Evolutionary conservation across 2,888 invertebrate genomes (phyloP), one percentile per base, ranked within the genome.

Genomic region (Nymphalis urticae): DNA sequence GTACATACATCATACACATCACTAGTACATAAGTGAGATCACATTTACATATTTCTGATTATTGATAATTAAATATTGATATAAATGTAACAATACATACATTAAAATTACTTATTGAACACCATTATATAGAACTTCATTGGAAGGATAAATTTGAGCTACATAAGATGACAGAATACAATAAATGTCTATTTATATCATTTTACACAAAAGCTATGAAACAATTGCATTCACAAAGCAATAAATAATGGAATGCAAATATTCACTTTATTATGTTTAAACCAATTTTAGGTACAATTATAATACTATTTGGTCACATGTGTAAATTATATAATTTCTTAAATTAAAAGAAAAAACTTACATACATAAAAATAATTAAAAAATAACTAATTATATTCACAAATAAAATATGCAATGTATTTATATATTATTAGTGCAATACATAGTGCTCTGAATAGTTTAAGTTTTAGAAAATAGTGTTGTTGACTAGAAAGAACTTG

Each of bases 271-370:
- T 62, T 54, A 21, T 54, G 58, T 58, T 42, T 42, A 36, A 53
- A 24, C 36, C 16, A 63, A 51, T 62, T 48, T 62, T n/a, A 36
- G 54, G 47, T 54, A 64, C 24, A 56, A n/a, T 64, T 17, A 54
- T 63, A 63, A 54, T 63, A 54, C 54, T 64, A 24, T 54, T 64
- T 64, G 53, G 53, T 54, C 47, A 64, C 24, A 48, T 48, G 17
- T 27, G 5, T 16, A 10, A 63, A 63, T 16, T 24, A 64, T 47
- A 64, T 64, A 48, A 19, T 36, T 42, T 8, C 58, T 42, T 42
- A 19, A 10, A 3, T 9, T 56, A 17, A 56, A 24, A n/a, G 36
- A 58, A 10, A 36, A 42, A 36, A n/a, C 21, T n/a, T 27, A 8
- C 9, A 36, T 32, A n/a, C 32, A 32, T 17, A n/a, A 27, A 17